Percentiles rank a stretch among this genome's conserved stretches.
Conservation (phyloP, 1,140 invertebrate species). For the Leptopilina boulardi region DNA sequence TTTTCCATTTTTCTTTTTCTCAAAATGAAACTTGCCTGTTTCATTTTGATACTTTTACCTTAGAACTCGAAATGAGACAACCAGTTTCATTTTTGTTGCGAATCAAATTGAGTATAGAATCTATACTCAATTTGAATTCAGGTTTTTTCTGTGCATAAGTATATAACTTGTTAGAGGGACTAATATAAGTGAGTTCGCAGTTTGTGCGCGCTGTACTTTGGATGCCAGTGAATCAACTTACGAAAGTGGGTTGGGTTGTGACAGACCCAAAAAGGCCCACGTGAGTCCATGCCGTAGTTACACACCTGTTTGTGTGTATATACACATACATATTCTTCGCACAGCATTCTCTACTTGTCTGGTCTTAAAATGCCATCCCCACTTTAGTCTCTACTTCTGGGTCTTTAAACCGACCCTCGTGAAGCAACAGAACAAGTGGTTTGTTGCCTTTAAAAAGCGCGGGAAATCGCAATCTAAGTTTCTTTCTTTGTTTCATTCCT, state of each 20-base stretch:
- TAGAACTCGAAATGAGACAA: no score
- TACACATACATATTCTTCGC: constrained; percentile 42
- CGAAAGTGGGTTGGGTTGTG: constrained; percentile 62
- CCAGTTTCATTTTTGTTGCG: no score
- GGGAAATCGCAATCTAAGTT: background rate
- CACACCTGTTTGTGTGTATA: constrained; percentile 39
- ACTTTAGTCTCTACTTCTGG: constrained; percentile 48
- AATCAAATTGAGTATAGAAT: no score
- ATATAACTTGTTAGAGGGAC: constrained; percentile 1
- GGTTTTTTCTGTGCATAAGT: no score
- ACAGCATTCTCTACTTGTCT: constrained; percentile 62
- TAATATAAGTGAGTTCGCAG: constrained; percentile 45
- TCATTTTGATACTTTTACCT: no score
- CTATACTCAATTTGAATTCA: no score
- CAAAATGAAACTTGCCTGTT: no score
- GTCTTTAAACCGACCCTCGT: constrained; percentile 70
- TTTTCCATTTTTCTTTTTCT: no score
- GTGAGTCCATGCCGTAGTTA: constrained; percentile 48
- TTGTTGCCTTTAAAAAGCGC: constrained; percentile 5
- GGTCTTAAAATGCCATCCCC: constrained; percentile 58
- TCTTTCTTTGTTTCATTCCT: background rate
- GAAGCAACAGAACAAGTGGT: constrained; percentile 26
- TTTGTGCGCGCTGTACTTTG: constrained; percentile 54
- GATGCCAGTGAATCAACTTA: constrained; percentile 70
- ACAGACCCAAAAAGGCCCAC: constrained; percentile 16